phyloP scores from a whole-genome alignment of 2,888 invertebrate genomes.

The Platynereis dumerilii region DNA sequence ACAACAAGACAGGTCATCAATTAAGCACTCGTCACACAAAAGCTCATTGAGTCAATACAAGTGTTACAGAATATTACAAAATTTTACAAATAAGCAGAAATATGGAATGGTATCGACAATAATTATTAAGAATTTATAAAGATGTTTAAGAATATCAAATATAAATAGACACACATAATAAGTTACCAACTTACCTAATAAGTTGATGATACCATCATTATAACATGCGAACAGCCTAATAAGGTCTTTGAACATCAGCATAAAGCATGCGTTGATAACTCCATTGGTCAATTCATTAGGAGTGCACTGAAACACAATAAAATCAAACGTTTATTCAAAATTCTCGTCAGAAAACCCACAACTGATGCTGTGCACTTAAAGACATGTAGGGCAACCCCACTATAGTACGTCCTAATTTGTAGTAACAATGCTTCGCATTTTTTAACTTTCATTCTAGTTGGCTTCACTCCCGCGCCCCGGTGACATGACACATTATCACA shows the following conservation, averaged over 20 bases:
- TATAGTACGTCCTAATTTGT: no score
- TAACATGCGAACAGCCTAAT: conserved; percentile 99
- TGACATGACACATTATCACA: no score
- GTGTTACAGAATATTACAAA: not conserved
- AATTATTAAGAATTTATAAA: no score
- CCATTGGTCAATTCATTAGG: conserved; percentile 97
- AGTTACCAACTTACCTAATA: conserved; percentile 72
- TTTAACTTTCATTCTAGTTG: no score
- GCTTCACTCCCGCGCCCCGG: no score
- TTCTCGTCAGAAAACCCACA: no score
- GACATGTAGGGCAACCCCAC: no score
- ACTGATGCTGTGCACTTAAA: no score
- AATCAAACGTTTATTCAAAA: not conserved
- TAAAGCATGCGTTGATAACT: conserved; percentile 98
- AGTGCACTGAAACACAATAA: conserved; percentile 70
- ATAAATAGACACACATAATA: no score
- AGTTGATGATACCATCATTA: conserved; percentile 98
- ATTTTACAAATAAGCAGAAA: not conserved
- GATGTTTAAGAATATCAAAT: no score
- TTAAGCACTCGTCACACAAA: not conserved
- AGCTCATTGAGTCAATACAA: not conserved
- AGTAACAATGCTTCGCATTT: no score
- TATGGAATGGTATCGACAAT: no score
- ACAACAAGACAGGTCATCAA: not conserved
- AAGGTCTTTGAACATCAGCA: conserved; percentile 97